Percentiles rank a stretch among this genome's conserved stretches.
These are phyloP conservation scores for Cryptocephalus moraei DNA, from an alignment of 2,888 invertebrate species.

Conservation along the genomic window DNA sequence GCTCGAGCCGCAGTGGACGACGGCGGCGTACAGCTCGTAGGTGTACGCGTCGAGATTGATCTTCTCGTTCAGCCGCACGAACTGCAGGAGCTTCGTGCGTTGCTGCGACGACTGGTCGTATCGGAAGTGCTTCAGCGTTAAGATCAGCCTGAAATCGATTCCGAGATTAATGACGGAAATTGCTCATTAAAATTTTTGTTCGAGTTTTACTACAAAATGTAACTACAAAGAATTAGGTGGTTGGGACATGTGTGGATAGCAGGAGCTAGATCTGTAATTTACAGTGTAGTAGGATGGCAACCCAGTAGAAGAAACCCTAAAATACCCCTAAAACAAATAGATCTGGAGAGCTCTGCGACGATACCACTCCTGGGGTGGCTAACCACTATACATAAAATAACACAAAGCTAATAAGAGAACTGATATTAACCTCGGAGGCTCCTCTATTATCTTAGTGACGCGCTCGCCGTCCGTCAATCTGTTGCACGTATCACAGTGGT, in stretches of 20 bases:
- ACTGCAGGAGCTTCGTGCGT: conserved; percentile 69
- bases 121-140: conserved; percentile 25
- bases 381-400: conserved; percentile 61
- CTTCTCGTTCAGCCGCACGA: conserved; percentile 42
- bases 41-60: conserved; percentile 45
- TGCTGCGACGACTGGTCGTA: conserved; percentile 61
- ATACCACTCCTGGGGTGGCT: conserved; percentile 52
- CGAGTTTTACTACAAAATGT: too few relatives aligned
- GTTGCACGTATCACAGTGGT: conserved; percentile 68
- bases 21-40: conserved; percentile 70
- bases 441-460: conserved; percentile 55
- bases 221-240: too few relatives aligned
- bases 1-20: conserved; percentile 74
- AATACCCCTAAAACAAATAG: too few relatives aligned
- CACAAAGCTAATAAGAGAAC: too few relatives aligned
- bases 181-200: too few relatives aligned
- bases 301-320: too few relatives aligned
- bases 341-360: background rate
- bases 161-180: too few relatives aligned
- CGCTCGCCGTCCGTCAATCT: conserved; percentile 68
- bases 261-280: too few relatives aligned
- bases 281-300: too few relatives aligned
- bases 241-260: too few relatives aligned
- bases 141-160: background rate
- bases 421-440: conserved; percentile 64